Percentiles rank a stretch among this genome's conserved stretches.
Conservation (phyloP, 1,140 invertebrate species). For the Zaprionus tsacasi region DNA sequence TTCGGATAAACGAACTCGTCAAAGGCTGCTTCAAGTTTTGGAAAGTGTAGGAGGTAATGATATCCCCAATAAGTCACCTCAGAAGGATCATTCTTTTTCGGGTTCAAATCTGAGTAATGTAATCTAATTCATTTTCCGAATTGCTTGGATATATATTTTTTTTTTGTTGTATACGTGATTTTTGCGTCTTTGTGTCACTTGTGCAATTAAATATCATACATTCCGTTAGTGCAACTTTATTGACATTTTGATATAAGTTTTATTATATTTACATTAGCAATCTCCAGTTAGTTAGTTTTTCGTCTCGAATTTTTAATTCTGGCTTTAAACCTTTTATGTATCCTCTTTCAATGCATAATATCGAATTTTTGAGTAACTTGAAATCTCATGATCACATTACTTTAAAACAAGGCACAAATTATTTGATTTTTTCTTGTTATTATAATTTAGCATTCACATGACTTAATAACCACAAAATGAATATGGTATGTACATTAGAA, state of each 20-base stretch:
- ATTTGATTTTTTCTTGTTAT: constrained; percentile 36
- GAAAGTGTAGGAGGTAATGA: constrained; percentile 43
- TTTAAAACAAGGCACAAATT: constrained; percentile 47
- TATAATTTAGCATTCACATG: constrained; percentile 52
- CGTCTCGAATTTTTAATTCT: constrained; percentile 37
- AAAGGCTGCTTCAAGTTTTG: constrained; percentile 90
- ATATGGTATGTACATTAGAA: constrained; percentile 48
- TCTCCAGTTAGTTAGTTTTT: constrained; percentile 73
- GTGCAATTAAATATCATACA: constrained; percentile 53
- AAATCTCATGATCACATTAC: constrained; percentile 12
- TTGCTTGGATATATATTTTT: constrained; percentile 50
- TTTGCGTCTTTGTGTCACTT: background rate
- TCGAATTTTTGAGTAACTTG: constrained; percentile 21
- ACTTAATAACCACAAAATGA: constrained; percentile 77
- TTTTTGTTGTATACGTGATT: constrained; percentile 50
- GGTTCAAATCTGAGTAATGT: constrained; percentile 69
- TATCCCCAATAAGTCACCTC: constrained; percentile 54
- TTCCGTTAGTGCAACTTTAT: constrained; percentile 70
- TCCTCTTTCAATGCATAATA: constrained; percentile 43
- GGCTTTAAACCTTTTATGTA: constrained; percentile 30
- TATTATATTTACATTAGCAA: constrained; percentile 56
- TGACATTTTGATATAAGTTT: constrained; percentile 55
- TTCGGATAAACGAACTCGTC: constrained; percentile 93
- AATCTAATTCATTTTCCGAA: constrained; percentile 46
- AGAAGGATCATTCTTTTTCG: constrained; percentile 38